Percentiles rank a stretch among this genome's conserved stretches.
Conservation (phyloP, 92 coral and sea anemone genomes). For the Phenganax stokvisi region DNA sequence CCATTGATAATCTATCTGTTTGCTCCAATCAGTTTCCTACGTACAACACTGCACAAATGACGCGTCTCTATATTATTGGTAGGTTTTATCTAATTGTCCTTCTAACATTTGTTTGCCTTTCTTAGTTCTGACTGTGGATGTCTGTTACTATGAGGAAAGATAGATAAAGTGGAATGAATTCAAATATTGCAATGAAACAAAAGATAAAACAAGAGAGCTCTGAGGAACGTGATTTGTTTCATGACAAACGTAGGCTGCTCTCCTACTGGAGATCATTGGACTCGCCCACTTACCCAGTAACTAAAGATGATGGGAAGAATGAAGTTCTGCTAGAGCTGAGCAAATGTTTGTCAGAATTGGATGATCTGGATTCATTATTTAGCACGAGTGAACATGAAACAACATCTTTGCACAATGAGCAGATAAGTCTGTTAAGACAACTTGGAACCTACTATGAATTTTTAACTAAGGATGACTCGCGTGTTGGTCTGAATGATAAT, state of each 20-base stretch:
- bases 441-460: neutral
- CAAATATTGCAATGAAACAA: conserved; percentile 10
- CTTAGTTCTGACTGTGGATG: neutral
- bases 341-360: conserved; percentile 71
- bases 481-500: conserved; percentile 12
- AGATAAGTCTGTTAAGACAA: conserved; percentile 14
- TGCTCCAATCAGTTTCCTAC: too few species aligned
- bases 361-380: conserved; percentile 51
- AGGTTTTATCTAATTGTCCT: neutral
- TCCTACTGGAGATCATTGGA: conserved; percentile 53
- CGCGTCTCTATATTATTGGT: neutral
- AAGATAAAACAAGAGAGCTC: conserved; percentile 15
- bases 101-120: neutral
- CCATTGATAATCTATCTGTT: too few species aligned
- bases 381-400: neutral
- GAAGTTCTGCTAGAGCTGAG: conserved; percentile 77
- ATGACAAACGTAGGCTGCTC: conserved; percentile 35
- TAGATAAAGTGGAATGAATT: neutral
- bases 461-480: neutral
- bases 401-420: conserved; percentile 15
- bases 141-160: neutral
- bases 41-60: too few species aligned
- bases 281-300: conserved; percentile 48
- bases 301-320: conserved; percentile 38
- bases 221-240: conserved; percentile 5